Conservation (phyloP, 2,888 invertebrate genomes). For the Phrixothrix hirtus region DNA sequence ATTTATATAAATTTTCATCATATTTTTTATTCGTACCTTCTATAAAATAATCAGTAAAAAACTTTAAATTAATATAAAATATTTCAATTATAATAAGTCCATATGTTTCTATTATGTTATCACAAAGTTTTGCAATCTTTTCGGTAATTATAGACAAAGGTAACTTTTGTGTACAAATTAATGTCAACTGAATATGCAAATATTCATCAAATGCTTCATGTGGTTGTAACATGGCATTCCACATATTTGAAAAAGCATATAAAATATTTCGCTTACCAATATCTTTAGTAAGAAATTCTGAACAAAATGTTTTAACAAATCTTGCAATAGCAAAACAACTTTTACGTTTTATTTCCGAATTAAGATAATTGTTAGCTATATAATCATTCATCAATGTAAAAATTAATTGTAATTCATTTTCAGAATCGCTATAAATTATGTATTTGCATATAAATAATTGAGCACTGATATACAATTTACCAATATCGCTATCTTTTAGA, state of each 20-base stretch:
- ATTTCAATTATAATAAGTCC: neutral
- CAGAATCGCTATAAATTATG: constrained; percentile 4
- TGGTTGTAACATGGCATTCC: constrained; percentile 10
- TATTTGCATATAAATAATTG: constrained; percentile 7
- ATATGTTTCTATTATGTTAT: constrained; percentile 4
- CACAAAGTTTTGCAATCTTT: constrained; percentile 1
- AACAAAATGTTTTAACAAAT: constrained; percentile 10
- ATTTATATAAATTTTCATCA: neutral
- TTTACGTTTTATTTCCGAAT: neutral
- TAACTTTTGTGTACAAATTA: constrained; percentile 3
- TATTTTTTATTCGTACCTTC: neutral
- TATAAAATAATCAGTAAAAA: constrained; percentile 6
- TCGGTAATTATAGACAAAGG: neutral
- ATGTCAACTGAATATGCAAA: constrained; percentile 9
- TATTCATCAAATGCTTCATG: constrained; percentile 15
- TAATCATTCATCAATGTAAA: neutral
- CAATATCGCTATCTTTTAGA: neutral
- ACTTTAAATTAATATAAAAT: constrained; percentile 1
- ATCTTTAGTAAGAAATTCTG: neutral
- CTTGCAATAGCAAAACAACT: neutral
- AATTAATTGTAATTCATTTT: neutral
- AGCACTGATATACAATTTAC: neutral
- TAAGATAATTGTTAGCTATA: neutral
- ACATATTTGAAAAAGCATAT: constrained; percentile 1
- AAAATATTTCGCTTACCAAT: neutral